Conservation (phyloP, 2,113 vertebrate species). For the Oncorhynchus kisutch region DNA sequence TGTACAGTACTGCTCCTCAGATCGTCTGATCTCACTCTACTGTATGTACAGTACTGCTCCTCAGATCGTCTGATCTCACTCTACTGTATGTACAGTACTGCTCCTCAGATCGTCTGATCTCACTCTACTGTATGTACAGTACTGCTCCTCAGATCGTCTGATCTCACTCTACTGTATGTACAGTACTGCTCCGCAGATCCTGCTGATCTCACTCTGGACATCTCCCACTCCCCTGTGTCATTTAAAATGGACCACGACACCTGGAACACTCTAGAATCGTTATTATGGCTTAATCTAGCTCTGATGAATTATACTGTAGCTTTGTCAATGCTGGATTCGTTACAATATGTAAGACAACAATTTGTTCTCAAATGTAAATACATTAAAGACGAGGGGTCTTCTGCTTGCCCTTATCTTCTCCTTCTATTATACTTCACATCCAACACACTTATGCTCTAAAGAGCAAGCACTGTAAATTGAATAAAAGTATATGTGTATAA, state of each 20-base stretch:
- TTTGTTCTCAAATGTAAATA: slow-evolving; percentile 40
- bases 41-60: no score
- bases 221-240: not conserved
- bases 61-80: no score
- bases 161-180: no score
- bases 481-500: slow-evolving; percentile 69
- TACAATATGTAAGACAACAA: slow-evolving; percentile 22
- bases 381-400: slow-evolving; percentile 30
- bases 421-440: slow-evolving; percentile 42
- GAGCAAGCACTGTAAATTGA: slow-evolving; percentile 62
- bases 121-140: no score
- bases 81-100: no score
- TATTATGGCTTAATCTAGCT: not conserved
- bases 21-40: no score
- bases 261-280: not conserved
- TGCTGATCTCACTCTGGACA: not conserved
- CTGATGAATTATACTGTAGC: slow-evolving; percentile 19
- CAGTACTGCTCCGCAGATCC: no score
- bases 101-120: no score
- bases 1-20: no score
- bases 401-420: slow-evolving; percentile 45
- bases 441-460: slow-evolving; percentile 45
- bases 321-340: no score
- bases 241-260: not conserved
- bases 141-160: no score